Conservation (phyloP, 2,888 invertebrate species). For the Malthinus flaveolus region DNA sequence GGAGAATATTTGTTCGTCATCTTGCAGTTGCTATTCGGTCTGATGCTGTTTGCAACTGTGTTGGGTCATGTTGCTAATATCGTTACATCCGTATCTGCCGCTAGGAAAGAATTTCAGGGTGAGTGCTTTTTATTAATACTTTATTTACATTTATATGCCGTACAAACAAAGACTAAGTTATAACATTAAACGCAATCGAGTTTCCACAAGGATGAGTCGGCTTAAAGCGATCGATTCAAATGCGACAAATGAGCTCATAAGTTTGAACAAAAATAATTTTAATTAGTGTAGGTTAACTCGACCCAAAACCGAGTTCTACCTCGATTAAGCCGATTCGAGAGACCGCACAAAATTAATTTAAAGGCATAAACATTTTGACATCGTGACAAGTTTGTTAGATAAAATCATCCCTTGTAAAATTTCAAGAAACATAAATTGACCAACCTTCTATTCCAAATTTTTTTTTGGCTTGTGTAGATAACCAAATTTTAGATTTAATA, state of each 20-base stretch:
- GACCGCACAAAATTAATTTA: too few relatives aligned
- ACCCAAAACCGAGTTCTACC: neutral
- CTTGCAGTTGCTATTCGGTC: conserved; percentile 89
- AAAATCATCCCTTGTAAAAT: too few relatives aligned
- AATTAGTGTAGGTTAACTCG: conserved; percentile 1
- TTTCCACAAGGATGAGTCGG: neutral
- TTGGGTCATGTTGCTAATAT: conserved; percentile 98
- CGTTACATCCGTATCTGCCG: conserved; percentile 95
- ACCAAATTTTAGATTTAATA: too few relatives aligned
- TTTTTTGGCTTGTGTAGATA: too few relatives aligned
- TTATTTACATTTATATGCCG: conserved; percentile 7
- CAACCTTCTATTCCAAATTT: too few relatives aligned
- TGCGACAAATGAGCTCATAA: too few relatives aligned
- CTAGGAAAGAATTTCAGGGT: conserved; percentile 99
- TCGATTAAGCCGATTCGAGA: neutral
- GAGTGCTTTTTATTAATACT: conserved; percentile 47
- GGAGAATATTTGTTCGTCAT: conserved; percentile 96
- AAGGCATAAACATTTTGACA: neutral
- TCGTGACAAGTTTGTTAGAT: neutral
- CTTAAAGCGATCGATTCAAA: neutral
- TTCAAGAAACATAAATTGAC: too few relatives aligned
- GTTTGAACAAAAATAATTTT: neutral
- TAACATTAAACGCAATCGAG: neutral
- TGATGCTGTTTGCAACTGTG: conserved; percentile 94
- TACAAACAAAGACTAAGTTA: neutral